phyloP scores from a whole-genome alignment of 2,113 vertebrate species.

The Caranx melampygus region DNA sequence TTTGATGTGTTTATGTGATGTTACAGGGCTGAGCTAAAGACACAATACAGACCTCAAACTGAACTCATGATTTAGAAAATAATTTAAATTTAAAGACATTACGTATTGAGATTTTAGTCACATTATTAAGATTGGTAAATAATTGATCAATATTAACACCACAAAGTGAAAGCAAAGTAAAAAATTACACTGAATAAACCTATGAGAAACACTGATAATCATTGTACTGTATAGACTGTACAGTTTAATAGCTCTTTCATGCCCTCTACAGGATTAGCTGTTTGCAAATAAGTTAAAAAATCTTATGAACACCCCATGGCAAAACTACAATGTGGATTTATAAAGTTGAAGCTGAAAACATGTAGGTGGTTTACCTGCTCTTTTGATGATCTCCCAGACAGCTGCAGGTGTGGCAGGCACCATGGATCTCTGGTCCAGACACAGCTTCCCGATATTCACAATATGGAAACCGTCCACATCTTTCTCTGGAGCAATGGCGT shows the following conservation, averaged over 20 bases:
- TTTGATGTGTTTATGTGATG: neutral
- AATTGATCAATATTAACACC: neutral
- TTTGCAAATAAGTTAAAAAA: neutral
- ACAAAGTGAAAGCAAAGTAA: no score
- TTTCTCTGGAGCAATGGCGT: constrained; percentile 90
- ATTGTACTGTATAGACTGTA: no score
- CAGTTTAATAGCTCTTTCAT: neutral
- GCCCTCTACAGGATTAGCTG: neutral
- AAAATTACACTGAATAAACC: neutral
- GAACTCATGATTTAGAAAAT: neutral
- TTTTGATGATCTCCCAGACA: constrained; percentile 93
- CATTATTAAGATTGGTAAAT: neutral
- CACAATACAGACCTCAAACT: neutral
- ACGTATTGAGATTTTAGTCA: no score
- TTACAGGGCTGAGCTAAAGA: no score
- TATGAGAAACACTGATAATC: neutral
- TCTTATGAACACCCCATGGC: no score
- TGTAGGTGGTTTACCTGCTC: constrained; percentile 83
- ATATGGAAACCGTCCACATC: constrained; percentile 96
- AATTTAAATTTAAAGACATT: neutral
- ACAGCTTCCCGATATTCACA: constrained; percentile 91
- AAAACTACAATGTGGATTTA: neutral
- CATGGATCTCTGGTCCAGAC: constrained; percentile 90
- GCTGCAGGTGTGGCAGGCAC: constrained; percentile 93
- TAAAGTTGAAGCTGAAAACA: neutral